Base-by-base conservation (phyloP, 2,888 invertebrate species). In the Fabriciana adippe region DNA sequence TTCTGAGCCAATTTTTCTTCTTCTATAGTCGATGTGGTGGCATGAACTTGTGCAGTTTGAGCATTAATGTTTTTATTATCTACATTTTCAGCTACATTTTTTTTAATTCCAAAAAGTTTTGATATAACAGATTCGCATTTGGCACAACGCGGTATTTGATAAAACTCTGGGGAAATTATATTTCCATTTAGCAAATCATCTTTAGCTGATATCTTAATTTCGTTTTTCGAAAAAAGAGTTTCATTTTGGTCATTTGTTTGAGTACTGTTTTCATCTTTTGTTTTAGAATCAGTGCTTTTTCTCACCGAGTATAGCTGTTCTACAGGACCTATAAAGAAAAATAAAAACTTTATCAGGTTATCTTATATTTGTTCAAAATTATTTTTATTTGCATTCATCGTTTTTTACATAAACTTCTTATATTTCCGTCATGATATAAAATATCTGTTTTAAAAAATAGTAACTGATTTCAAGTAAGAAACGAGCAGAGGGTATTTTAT, bases 1-100 rank as follows among this genome's bases (percentile, higher is more conserved):
- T 84, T 87, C 67, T 89, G 87, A 18, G 68, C 67, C 14, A 87
- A 71, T 66, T 81, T 73, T 53, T 85, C 85, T 55, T 82, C 80
- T 8, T 77, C 70, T 60, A 79, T 72, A 70, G 78, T 81, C 1
- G 72, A 74, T 41, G 81, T 82, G 0, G 81, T 83, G 0, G 81
- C 73, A 55, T 77, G 63, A 57, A 68, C 4, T 51, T 55, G 35
- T 16, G 35, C 26, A 6, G 60, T 35, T 14, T 50, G 35, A 21
- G 18, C 13, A 48, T 55, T 47, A 18, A 11, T 2, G 1, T 56
- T 55, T 14, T 35, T 16, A 5, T 14, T 61, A 15, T 48, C 41
- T 48, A 16, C 15, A 8, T 16, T 18, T 41, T 45, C 26, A 5
- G 21, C n/a, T 45, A 50, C 50, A 35, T 16, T 8, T 14, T 57